Base-by-base conservation (phyloP, 1,140 invertebrate species). In the Caenorhabditis briggsae region DNA sequence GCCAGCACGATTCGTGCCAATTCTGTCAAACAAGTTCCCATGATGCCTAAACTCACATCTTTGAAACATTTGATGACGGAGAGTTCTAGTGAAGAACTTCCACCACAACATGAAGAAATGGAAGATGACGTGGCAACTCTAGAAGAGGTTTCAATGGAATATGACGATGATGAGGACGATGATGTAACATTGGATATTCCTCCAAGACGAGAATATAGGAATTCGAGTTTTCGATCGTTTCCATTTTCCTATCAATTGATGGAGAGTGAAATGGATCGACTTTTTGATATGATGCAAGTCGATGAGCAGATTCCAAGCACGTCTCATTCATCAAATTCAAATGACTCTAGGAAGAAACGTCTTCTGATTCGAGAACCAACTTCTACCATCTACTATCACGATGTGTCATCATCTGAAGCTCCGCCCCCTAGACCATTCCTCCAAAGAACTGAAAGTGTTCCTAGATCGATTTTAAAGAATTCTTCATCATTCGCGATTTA, bases 141-240 rank as follows among this genome's bases (percentile, higher is more conserved):
- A n/a, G 70, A 78, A 23, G 70, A 78, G 46, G 65, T 70, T 25
- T 70, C 65, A 48, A 78, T 78, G 70, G 70, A 78, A 78, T 78
- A n/a, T 18, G 33, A 43, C 12, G 61, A 65, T 18, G 59, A 64
- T 2, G 59, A 64, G 6, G 64, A 46, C 6, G 70, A 78, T 78
- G 70, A 78, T 25, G 11, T 78, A n/a, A 78, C 70, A 11, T n/a
- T 78, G 6, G 70, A 78, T 78, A 25, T 78, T 2, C 70, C 70
- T 23, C 46, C n/a, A 12, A n/a, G 70, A 12, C 43, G 46, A 9
- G 70, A 78, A 23, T 50, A 50, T 14, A 2, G 46, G 3, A 78
- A 78, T 25, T 78, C 70, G 8, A 78, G 70, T 23, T 78, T 78
- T n/a, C 43, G 70, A 0, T 78, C 70, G 11, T 78, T 78, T 23